Evolutionary conservation across 2,113 vertebrate species (phyloP).

Genomic region (Scortum barcoo): DNA sequence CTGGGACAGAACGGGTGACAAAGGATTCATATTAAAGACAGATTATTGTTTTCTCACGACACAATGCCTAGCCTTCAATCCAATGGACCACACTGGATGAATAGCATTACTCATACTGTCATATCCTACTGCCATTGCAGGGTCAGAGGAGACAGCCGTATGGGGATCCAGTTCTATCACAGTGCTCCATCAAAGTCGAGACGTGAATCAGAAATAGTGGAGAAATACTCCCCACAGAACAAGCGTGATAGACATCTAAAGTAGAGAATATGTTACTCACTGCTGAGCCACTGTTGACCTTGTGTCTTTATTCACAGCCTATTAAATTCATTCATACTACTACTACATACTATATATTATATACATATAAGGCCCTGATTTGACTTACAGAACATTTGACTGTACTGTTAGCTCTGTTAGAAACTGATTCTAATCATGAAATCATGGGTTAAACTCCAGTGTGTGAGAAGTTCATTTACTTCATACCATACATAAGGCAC

Average conservation of each 20-base stretch:
- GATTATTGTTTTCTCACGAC: conserved; percentile 70
- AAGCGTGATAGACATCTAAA: conserved; percentile 64
- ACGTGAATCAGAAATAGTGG: conserved; percentile 61
- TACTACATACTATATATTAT: too few species aligned
- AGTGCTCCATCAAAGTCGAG: conserved; percentile 72
- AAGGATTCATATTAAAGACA: conserved; percentile 72
- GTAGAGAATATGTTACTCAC: conserved; percentile 33
- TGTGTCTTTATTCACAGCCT: conserved; percentile 6
- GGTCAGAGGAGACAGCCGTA: conserved; percentile 63
- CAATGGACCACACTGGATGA: conserved; percentile 71
- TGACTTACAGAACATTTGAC: too few species aligned
- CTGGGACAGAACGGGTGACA: conserved; percentile 42
- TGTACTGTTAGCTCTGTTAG: too few species aligned
- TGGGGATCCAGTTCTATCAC: conserved; percentile 67
- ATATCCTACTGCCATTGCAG: conserved; percentile 63
- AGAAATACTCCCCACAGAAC: conserved; percentile 44
- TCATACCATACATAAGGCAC: too few species aligned
- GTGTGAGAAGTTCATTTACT: too few species aligned
- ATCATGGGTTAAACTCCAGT: too few species aligned
- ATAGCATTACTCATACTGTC: conserved; percentile 78
- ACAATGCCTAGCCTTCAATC: conserved; percentile 68
- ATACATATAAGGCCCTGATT: too few species aligned
- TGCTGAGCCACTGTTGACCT: conserved; percentile 24
- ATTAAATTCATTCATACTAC: too few species aligned
- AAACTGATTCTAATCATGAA: too few species aligned